Conservation (phyloP, 2,797 vertebrate species). For the Oreochromis grahami region DNA sequence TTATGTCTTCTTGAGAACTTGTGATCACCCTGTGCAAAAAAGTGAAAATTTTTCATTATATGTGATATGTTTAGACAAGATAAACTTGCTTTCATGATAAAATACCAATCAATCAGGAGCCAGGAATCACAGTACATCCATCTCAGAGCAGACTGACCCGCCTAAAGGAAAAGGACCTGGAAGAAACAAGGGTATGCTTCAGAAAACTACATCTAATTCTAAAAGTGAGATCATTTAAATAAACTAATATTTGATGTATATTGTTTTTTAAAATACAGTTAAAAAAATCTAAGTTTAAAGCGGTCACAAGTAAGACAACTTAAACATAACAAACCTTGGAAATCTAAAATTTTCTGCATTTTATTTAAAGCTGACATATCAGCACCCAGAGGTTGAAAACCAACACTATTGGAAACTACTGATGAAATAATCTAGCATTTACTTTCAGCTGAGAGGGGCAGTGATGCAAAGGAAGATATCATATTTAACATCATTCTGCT, state of each 20-base stretch:
- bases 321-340: neutral
- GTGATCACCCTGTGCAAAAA: neutral
- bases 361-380: neutral
- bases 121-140: neutral
- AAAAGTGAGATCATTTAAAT: neutral
- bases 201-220: neutral
- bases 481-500: conserved; percentile 14
- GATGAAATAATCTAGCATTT: neutral
- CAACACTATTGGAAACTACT: neutral
- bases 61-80: neutral
- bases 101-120: neutral
- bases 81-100: neutral
- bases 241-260: neutral
- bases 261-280: neutral
- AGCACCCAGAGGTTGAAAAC: neutral
- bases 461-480: rapidly evolving
- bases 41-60: neutral
- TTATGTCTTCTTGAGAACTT: neutral
- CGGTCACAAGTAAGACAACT: neutral
- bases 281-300: neutral
- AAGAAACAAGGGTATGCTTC: neutral
- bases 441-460: neutral
- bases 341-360: neutral
- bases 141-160: neutral
- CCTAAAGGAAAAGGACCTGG: neutral